Evolutionary conservation across 2,113 vertebrate species (phyloP).

Genomic region (Spea bombifrons): DNA sequence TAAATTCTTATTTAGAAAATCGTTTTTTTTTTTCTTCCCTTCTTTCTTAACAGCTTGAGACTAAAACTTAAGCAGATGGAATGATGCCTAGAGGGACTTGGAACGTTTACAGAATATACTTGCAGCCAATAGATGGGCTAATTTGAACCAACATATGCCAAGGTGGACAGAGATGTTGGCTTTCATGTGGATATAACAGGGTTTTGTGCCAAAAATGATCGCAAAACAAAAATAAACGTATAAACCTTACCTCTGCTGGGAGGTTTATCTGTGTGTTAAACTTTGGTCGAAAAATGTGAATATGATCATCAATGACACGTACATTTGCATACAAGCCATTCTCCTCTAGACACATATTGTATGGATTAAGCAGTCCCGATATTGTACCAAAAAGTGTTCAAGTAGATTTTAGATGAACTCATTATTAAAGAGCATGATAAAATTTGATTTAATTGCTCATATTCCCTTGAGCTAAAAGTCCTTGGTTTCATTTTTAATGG

Average conservation of each 20-base stretch:
- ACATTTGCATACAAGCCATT: too few relatives aligned
- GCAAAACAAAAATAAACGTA: conserved; percentile 33
- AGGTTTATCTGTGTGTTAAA: not conserved
- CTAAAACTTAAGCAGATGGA: conserved; percentile 78
- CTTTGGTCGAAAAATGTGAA: not conserved
- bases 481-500: too few relatives aligned
- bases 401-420: too few relatives aligned
- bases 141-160: conserved; percentile 69
- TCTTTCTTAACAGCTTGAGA: conserved; percentile 67
- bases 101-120: conserved; percentile 65
- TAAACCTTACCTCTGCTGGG: conserved; percentile 3
- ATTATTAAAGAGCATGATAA: too few relatives aligned
- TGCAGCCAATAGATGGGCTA: conserved; percentile 69
- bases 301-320: too few relatives aligned
- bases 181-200: conserved; percentile 63
- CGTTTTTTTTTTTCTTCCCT: conserved; percentile 24
- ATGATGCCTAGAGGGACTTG: conserved; percentile 70
- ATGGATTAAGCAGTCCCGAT: too few relatives aligned
- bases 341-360: too few relatives aligned
- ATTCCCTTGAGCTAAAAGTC: too few relatives aligned
- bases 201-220: conserved; percentile 57
- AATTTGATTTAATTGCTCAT: too few relatives aligned
- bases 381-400: too few relatives aligned
- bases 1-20: conserved; percentile 58
- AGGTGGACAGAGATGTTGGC: conserved; percentile 71